phyloP scores from a whole-genome alignment of 2,797 vertebrate species.

The Anisognathus igniventris region DNA sequence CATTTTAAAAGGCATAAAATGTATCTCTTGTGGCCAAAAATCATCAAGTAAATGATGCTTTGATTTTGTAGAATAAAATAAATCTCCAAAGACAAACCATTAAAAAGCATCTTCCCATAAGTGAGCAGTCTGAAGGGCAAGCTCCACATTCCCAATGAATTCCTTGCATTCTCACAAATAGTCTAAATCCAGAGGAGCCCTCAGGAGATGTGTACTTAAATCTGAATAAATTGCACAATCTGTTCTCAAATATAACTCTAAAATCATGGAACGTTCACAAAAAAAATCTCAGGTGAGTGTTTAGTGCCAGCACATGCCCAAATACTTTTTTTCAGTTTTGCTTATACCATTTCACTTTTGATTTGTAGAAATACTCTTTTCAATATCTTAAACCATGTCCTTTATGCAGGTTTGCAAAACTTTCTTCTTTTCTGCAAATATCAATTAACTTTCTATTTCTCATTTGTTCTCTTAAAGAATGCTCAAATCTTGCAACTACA shows the following conservation, averaged over 20 bases:
- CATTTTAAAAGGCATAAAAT: background rate
- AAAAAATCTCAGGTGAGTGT: background rate
- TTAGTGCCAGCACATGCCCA: background rate
- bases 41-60: background rate
- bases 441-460: background rate
- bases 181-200: background rate
- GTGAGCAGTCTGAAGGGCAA: background rate
- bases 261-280: background rate
- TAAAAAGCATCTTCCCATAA: background rate
- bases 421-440: background rate
- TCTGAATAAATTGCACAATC: background rate
- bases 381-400: background rate
- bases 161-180: background rate
- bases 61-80: background rate
- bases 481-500: background rate
- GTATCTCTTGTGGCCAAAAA: background rate
- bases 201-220: background rate
- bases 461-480: background rate
- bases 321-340: background rate
- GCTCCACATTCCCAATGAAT: background rate
- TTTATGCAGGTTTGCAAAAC: background rate
- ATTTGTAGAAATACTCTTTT: background rate
- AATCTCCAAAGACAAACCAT: background rate
- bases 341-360: background rate
- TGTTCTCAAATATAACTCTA: background rate